Percentiles rank a stretch among this genome's conserved stretches.
phyloP scores from a whole-genome alignment of 2,113 vertebrate species.

The Corapipo altera region DNA sequence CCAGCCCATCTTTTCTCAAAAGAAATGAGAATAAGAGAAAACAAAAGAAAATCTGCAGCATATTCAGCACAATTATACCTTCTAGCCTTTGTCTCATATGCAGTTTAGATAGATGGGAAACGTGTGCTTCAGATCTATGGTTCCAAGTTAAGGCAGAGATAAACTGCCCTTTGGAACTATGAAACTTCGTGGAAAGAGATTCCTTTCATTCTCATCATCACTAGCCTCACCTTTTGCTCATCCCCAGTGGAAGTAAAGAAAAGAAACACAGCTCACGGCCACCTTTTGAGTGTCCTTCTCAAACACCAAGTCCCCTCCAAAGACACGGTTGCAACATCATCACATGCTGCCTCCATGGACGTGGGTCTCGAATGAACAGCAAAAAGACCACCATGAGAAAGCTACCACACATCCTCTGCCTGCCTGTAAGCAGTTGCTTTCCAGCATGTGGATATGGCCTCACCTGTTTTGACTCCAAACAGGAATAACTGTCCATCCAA shows the following conservation, averaged over 20 bases:
- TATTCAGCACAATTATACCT: neutral
- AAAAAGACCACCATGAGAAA: neutral
- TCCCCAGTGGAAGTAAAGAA: neutral
- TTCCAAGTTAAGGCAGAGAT: neutral
- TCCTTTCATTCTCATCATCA: neutral
- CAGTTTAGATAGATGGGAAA: neutral
- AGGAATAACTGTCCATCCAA: neutral
- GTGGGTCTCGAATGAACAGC: neutral
- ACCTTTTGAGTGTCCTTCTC: neutral
- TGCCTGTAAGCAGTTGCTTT: rapidly evolving
- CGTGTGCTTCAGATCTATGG: neutral
- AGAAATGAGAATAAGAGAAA: neutral
- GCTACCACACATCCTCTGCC: neutral
- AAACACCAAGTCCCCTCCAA: neutral
- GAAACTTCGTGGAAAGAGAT: neutral
- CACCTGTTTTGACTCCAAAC: rapidly evolving
- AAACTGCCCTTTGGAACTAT: neutral
- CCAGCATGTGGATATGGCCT: neutral
- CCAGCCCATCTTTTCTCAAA: neutral
- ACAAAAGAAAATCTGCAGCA: neutral
- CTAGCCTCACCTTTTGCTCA: neutral
- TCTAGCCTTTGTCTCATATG: neutral
- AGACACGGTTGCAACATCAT: neutral
- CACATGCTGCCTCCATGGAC: rapidly evolving
- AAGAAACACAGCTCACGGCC: neutral